phyloP scores from a whole-genome alignment of 2,797 vertebrate species.

The Enteromius radiatus region DNA sequence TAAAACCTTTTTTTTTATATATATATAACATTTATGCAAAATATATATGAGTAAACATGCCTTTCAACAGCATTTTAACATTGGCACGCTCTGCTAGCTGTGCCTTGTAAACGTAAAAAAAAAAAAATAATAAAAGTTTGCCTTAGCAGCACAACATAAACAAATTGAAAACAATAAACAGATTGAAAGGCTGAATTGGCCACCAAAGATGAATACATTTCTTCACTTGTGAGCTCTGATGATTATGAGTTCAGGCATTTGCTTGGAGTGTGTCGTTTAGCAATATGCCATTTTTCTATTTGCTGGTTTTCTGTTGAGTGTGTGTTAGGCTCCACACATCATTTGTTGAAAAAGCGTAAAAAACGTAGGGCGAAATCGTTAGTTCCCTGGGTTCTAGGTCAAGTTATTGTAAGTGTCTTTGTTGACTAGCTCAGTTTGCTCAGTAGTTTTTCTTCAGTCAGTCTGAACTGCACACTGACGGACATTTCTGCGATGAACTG shows the following conservation, averaged over 20 bases:
- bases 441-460: slow-evolving; percentile 93
- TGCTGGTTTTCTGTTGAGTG: slow-evolving; percentile 36
- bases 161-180: not conserved
- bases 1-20: not conserved
- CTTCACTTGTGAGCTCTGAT: slow-evolving; percentile 3
- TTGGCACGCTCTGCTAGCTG: not conserved
- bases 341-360: slow-evolving; percentile 5
- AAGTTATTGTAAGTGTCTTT: slow-evolving; percentile 49
- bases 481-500: slow-evolving; percentile 97
- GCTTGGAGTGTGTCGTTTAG: slow-evolving; percentile 18
- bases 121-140: slow-evolving; percentile 5
- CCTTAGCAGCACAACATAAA: slow-evolving; percentile 19
- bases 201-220: slow-evolving; percentile 24
- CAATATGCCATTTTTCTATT: not conserved
- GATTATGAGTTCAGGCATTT: slow-evolving; percentile 18
- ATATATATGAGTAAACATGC: slow-evolving; percentile 67
- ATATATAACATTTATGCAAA: not conserved
- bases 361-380: slow-evolving; percentile 9
- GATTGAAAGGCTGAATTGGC: slow-evolving; percentile 10
- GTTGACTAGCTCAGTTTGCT: slow-evolving; percentile 90
- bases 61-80: slow-evolving; percentile 57
- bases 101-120: slow-evolving; percentile 26
- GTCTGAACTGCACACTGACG: slow-evolving; percentile 93
- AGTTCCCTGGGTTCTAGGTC: slow-evolving; percentile 22
- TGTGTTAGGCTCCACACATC: slow-evolving; percentile 6